Percentiles rank a stretch among this genome's conserved stretches.
Conservation (phyloP, 2,797 vertebrate species). For the Steatocranus sp. region DNA sequence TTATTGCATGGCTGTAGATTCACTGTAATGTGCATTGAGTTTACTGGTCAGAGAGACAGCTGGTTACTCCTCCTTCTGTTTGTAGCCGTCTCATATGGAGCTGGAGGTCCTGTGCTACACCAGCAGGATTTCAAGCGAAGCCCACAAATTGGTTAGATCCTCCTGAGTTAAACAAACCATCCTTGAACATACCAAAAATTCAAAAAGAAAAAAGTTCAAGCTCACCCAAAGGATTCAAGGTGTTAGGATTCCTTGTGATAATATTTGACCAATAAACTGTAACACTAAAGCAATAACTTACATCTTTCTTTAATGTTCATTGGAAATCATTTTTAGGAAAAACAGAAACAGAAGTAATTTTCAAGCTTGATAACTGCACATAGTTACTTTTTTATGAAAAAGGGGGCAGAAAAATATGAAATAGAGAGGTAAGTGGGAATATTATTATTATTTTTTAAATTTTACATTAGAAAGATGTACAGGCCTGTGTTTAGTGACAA, state of each 20-base stretch:
- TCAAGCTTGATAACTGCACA: not conserved
- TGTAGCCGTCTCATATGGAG: constrained; percentile 90
- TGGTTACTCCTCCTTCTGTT: constrained; percentile 10
- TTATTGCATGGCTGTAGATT: not conserved
- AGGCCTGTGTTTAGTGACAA: not conserved
- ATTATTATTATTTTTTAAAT: not conserved
- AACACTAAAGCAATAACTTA: constrained; percentile 18
- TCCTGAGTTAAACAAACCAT: not conserved
- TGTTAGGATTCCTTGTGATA: not conserved
- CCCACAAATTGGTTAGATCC: constrained; percentile 87
- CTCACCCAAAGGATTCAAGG: not conserved
- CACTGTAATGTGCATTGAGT: not conserved
- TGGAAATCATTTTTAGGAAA: not conserved
- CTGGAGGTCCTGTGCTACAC: constrained; percentile 93
- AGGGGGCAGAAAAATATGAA: constrained; percentile 85
- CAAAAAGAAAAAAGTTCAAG: not conserved
- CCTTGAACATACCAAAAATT: not conserved
- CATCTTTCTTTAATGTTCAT: not conserved
- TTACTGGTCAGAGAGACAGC: not conserved
- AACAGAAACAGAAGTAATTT: not conserved
- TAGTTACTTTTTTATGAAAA: not conserved
- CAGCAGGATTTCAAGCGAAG: constrained; percentile 91
- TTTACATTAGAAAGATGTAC: not conserved
- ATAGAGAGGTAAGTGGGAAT: constrained; percentile 83
- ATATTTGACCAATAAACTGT: constrained; percentile 21